Conservation (phyloP, 2,888 invertebrate species). For the Anthrax anthrax region DNA sequence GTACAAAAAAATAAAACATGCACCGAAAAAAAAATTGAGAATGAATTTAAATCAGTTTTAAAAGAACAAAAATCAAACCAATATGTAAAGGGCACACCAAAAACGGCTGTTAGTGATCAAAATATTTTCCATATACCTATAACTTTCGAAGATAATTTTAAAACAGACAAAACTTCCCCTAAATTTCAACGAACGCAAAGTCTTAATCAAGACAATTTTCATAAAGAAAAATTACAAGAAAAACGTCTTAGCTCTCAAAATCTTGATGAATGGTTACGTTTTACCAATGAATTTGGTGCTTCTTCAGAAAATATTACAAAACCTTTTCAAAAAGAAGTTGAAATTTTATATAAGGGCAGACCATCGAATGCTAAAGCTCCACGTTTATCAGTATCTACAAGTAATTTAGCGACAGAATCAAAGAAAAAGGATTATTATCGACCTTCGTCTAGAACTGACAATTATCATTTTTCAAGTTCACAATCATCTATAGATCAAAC, state of each 20-base stretch:
- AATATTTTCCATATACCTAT: background rate
- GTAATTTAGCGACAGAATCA: conserved; percentile 17
- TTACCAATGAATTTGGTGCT: conserved; percentile 22
- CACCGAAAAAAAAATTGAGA: background rate
- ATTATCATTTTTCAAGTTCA: conserved; percentile 23
- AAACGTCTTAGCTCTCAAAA: conserved; percentile 27
- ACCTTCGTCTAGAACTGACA: conserved; percentile 17
- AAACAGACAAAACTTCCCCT: background rate
- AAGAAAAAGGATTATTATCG: conserved; percentile 11
- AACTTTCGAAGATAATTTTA: background rate
- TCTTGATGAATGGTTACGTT: conserved; percentile 34
- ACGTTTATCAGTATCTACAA: conserved; percentile 25
- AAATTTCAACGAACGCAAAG: background rate
- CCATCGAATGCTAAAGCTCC: conserved; percentile 27
- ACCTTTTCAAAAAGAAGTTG: conserved; percentile 30
- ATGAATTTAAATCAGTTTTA: background rate
- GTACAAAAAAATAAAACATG: background rate
- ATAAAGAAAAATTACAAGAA: conserved; percentile 7
- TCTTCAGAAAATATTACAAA: conserved; percentile 31
- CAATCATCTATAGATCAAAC: conserved; percentile 31
- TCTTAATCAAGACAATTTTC: background rate
- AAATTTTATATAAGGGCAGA: conserved; percentile 24
- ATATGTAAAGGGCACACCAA: background rate
- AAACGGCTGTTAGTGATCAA: background rate
- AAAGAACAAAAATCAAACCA: background rate